Evolutionary conservation across 2,888 invertebrate genomes (phyloP), one percentile per base, ranked within the genome.

Genomic region (Cheiracanthium punctorium): DNA sequence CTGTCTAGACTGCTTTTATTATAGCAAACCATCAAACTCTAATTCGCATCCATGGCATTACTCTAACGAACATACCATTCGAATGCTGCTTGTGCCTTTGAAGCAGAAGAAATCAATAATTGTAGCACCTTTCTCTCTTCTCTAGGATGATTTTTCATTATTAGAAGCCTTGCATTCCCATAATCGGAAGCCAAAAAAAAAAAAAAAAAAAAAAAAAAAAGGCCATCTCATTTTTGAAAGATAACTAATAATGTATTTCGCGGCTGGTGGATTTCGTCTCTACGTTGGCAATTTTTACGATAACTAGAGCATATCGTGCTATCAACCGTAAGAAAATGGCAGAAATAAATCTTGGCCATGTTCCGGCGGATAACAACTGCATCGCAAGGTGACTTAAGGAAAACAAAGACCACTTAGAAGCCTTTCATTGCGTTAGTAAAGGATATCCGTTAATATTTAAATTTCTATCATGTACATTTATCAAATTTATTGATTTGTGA

Each of bases 301-400:
- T 79, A 84, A 84, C 84, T 84, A 52, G 84, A 69, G 84, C 84
- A 67, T 43, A 73, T 69, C 84, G 77, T 72, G 84, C 84, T 69
- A 84, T 69, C 84, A 84, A 67, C 79, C 84, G 74, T 84, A 70
- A 41, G 37, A 69, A 64, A 30, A 74, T 24, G 28, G 28, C 41
- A 1, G 28, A 17, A 67, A 30, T 67, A 28, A 65, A 1, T 20
- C 69, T 30, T 69, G 69, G 33, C 69, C 69, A 69, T 33, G 24
- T 2, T 58, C 17, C 48, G 14, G 17, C 48, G 14, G 48, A 7
- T 48, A 48, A n/a, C 5, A n/a, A 48, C 24, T n/a, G 20, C 20
- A 17, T 58, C 58, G 58, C 58, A 58, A 20, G 20, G 1, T 58
- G 1, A 2, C 20, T 7, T 37, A 10, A 37, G 37, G 10, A 37